Percentiles rank a stretch among this genome's conserved stretches.
phyloP scores from a whole-genome alignment of 2,113 vertebrate species.

The Hemibagrus wyckioides region DNA sequence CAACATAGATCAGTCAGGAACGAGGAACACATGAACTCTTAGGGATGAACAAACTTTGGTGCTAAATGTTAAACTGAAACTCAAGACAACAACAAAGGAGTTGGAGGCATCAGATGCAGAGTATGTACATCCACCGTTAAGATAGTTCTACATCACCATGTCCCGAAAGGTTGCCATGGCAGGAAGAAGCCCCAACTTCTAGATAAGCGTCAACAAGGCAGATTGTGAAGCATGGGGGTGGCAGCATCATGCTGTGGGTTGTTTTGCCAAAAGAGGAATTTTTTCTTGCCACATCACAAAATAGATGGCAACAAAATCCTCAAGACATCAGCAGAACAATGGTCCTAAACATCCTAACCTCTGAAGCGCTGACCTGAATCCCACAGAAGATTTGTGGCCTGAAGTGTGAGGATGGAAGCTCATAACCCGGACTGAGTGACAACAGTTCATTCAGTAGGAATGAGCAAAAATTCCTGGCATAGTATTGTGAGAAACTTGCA shows the following conservation, averaged over 20 bases:
- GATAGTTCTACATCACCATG: not conserved
- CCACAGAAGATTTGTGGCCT: not conserved
- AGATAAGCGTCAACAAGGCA: not conserved
- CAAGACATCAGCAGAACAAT: not conserved
- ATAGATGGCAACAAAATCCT: not conserved
- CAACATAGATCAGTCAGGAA: not conserved
- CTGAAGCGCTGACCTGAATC: not conserved
- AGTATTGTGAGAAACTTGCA: not conserved
- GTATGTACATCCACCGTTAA: not conserved
- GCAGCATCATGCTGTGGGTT: not conserved
- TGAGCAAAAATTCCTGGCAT: not conserved
- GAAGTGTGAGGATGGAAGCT: not conserved
- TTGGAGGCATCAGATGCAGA: not conserved
- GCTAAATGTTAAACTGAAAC: not conserved
- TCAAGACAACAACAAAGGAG: not conserved
- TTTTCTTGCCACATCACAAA: too few relatives aligned
- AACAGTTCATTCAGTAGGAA: not conserved
- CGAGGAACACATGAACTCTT: not conserved
- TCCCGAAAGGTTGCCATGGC: not conserved
- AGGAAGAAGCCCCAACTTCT: not conserved
- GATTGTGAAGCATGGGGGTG: not conserved
- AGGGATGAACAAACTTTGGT: not conserved
- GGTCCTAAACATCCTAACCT: not conserved
- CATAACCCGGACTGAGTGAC: not conserved
- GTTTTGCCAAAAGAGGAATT: not conserved